Conservation (phyloP, 2,888 invertebrate species). For the Epiblema foenella region DNA sequence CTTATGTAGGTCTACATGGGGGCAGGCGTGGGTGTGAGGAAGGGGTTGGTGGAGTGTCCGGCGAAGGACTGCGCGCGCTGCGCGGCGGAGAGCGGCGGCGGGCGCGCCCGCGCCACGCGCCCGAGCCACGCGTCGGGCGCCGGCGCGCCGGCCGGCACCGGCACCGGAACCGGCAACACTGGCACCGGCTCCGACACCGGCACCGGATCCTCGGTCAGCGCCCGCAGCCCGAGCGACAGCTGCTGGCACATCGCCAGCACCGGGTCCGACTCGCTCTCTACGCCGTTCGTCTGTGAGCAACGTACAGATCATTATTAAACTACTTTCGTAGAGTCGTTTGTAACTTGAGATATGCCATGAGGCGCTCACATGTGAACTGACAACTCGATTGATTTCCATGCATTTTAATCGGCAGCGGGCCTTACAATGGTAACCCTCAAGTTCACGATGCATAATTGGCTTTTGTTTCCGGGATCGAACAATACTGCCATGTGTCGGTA, state of each 20-base stretch:
- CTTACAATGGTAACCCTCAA: too few species aligned
- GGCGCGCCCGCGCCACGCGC: slow-evolving; percentile 63
- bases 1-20: slow-evolving; percentile 47
- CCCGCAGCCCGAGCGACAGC: slow-evolving; percentile 89
- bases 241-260: slow-evolving; percentile 93
- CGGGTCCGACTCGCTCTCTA: slow-evolving; percentile 66
- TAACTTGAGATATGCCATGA: background rate
- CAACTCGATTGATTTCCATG: too few species aligned
- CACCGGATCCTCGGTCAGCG: slow-evolving; percentile 86
- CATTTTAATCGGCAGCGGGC: too few species aligned
- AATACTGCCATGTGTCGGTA: background rate
- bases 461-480: too few species aligned
- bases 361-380: too few species aligned
- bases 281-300: slow-evolving; percentile 29
- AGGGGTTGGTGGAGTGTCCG: slow-evolving; percentile 63
- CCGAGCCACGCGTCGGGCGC: slow-evolving; percentile 57
- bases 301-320: background rate
- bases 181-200: slow-evolving; percentile 49
- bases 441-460: too few species aligned
- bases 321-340: too few species aligned
- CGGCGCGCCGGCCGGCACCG: slow-evolving; percentile 50
- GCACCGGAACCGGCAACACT: slow-evolving; percentile 60
- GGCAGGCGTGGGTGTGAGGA: slow-evolving; percentile 56
- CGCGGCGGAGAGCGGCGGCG: slow-evolving; percentile 86
- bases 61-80: slow-evolving; percentile 69